Conservation (phyloP, 1,140 invertebrate species). For the Cataglyphis hispanica region DNA sequence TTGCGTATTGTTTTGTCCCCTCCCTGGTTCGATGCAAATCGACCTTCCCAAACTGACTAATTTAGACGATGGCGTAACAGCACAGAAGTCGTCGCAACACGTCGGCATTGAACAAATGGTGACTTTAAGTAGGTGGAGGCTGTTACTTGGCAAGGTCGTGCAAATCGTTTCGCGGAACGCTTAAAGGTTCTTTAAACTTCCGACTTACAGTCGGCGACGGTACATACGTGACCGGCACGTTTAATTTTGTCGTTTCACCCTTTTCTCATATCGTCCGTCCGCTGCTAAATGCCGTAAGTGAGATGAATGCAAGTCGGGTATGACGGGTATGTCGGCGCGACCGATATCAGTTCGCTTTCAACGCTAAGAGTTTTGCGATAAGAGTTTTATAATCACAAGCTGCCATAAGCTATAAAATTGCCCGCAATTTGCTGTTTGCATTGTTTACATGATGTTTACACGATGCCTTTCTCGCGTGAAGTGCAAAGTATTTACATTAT, state of each 20-base stretch:
- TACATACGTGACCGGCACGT: slow-evolving; percentile 43
- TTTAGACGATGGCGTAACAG: background rate
- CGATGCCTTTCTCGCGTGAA: background rate
- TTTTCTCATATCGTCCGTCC: background rate
- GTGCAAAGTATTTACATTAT: slow-evolving; percentile 11
- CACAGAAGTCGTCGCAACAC: background rate
- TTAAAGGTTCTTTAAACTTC: slow-evolving; percentile 57
- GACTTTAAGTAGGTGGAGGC: slow-evolving; percentile 48
- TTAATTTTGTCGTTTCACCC: slow-evolving; percentile 38
- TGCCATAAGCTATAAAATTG: background rate
- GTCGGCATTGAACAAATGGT: slow-evolving; percentile 20
- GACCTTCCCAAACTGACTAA: slow-evolving; percentile 10
- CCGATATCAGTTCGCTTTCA: slow-evolving; percentile 50
- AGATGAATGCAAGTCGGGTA: slow-evolving; percentile 19
- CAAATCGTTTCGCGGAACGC: slow-evolving; percentile 52
- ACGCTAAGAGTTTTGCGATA: slow-evolving; percentile 22
- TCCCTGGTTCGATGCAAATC: slow-evolving; percentile 9
- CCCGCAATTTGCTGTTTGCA: slow-evolving; percentile 12
- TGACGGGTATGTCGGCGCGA: background rate
- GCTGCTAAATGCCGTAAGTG: background rate
- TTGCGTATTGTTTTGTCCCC: background rate
- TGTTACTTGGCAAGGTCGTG: slow-evolving; percentile 50
- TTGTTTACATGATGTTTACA: slow-evolving; percentile 50
- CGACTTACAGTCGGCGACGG: slow-evolving; percentile 25
- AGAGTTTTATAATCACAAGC: background rate